phyloP scores from a whole-genome alignment of 2,888 invertebrate genomes.

The Hyposoter dolosus region DNA sequence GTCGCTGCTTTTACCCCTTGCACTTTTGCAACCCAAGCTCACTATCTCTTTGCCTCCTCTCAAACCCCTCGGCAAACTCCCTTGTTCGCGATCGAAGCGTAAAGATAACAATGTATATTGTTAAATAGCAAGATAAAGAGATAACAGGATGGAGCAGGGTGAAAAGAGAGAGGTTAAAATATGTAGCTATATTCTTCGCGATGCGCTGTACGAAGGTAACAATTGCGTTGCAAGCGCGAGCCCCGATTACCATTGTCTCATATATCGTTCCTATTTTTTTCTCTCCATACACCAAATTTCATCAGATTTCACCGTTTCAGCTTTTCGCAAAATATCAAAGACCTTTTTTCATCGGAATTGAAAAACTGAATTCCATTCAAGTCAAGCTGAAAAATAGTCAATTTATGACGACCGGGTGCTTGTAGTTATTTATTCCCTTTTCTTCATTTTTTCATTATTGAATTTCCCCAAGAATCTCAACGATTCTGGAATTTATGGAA shows the following conservation, averaged over 20 bases:
- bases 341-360: not conserved
- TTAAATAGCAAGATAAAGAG: constrained; percentile 14
- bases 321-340: not conserved
- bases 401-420: not conserved
- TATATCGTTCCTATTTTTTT: constrained; percentile 16
- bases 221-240: constrained; percentile 32
- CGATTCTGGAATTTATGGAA: not conserved
- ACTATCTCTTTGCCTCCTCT: constrained; percentile 18
- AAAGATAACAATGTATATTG: constrained; percentile 62
- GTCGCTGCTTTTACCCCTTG: constrained; percentile 50
- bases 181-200: constrained; percentile 6
- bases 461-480: not conserved
- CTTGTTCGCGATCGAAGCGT: constrained; percentile 59
- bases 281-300: not conserved
- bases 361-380: not conserved
- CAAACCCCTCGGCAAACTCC: constrained; percentile 8
- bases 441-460: not conserved
- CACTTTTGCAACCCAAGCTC: constrained; percentile 28
- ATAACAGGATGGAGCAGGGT: not conserved
- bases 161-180: constrained; percentile 12
- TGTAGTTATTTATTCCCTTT: not conserved
- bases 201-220: not conserved
- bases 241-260: constrained; percentile 41
- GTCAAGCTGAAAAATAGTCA: not conserved
- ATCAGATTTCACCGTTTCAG: not conserved